Evolutionary conservation across 2,888 invertebrate species (phyloP).

Genomic region (Ormia ochracea): DNA sequence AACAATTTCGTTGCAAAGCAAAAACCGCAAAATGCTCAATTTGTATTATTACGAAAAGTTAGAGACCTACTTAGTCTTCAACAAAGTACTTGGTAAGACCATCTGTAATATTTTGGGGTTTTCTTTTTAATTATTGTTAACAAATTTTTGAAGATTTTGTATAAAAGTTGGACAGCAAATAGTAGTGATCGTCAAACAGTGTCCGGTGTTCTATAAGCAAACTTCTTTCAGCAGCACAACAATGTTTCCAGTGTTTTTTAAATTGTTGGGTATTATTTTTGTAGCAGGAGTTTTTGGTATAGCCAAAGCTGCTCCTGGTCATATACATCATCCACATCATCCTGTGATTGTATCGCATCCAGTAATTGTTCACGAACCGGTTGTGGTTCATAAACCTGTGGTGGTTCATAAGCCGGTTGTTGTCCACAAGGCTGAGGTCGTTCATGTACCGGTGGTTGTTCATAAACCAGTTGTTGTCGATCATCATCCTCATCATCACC

Average conservation of each 20-base stretch:
- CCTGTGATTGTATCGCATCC: constrained; percentile 52
- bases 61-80: constrained; percentile 3
- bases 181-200: constrained; percentile 28
- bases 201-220: not conserved
- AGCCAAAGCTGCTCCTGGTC: constrained; percentile 58
- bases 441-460: constrained; percentile 46
- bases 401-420: constrained; percentile 46
- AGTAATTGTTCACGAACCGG: constrained; percentile 54
- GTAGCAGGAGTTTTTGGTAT: constrained; percentile 23
- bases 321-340: constrained; percentile 53
- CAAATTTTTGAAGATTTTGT: constrained; percentile 31
- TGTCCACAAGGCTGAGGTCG: constrained; percentile 42
- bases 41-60: not conserved
- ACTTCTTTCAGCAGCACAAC: constrained; percentile 3
- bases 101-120: not conserved
- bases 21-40: constrained; percentile 36
- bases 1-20: constrained; percentile 16
- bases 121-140: not conserved
- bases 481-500: constrained; percentile 49
- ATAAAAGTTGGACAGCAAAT: constrained; percentile 30
- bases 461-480: constrained; percentile 40
- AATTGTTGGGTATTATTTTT: constrained; percentile 35
- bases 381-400: constrained; percentile 52
- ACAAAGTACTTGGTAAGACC: not conserved
- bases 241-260: constrained; percentile 38